Conservation (phyloP, 2,113 vertebrate species). For the Grantiella picta region DNA sequence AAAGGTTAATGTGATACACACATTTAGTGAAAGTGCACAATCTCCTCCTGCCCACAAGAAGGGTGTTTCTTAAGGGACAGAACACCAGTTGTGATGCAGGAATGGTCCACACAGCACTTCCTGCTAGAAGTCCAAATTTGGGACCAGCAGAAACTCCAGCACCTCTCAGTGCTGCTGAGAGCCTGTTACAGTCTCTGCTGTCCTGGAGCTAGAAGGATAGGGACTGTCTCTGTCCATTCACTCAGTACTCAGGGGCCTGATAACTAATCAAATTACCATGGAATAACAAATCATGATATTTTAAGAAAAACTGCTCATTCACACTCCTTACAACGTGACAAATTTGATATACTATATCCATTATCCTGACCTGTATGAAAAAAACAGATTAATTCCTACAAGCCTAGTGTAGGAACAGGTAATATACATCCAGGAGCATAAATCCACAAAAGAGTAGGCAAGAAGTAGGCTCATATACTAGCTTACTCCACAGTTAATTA, state of each 20-base stretch:
- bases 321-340: not conserved
- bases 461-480: not conserved
- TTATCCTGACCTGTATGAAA: not conserved
- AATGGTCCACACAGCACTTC: not conserved
- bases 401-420: not conserved
- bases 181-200: not conserved
- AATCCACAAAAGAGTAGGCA: not conserved
- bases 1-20: not conserved
- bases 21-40: not conserved
- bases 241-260: not conserved
- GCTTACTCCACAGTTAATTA: not conserved
- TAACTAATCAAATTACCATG: not conserved
- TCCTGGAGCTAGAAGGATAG: not conserved
- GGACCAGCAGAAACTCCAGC: not conserved
- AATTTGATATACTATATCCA: not conserved
- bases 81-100: not conserved
- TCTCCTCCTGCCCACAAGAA: not conserved
- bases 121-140: not conserved
- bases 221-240: not conserved
- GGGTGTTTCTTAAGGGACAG: not conserved
- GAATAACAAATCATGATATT: not conserved
- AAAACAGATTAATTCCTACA: not conserved
- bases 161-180: not conserved
- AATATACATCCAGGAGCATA: not conserved
- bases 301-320: not conserved